Evolutionary conservation across 2,888 invertebrate genomes (phyloP).

Genomic region (Harpalus rufipes): DNA sequence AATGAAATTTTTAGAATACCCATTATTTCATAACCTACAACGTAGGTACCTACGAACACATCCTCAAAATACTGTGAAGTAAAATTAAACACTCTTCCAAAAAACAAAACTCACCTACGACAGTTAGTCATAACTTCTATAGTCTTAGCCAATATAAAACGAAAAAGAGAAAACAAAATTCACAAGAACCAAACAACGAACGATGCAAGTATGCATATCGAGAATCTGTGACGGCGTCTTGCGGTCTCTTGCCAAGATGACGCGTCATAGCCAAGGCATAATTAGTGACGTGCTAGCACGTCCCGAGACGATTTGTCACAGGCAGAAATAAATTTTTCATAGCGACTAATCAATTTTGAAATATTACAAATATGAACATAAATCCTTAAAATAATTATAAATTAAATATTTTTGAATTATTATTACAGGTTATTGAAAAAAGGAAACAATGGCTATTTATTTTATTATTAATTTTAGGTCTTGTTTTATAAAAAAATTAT

Average conservation of each 20-base stretch:
- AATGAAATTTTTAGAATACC: conserved; percentile 29
- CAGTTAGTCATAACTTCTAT: conserved; percentile 17
- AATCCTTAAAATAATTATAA: no score
- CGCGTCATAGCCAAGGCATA: conserved; percentile 3
- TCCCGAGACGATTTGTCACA: not conserved
- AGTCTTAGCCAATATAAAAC: conserved; percentile 15
- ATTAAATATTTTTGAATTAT: no score
- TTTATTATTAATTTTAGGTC: no score
- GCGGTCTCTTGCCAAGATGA: conserved; percentile 35
- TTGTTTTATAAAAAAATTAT: no score
- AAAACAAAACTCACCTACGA: conserved; percentile 16
- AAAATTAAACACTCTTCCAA: conserved; percentile 1
- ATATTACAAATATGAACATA: not conserved
- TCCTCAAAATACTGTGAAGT: not conserved
- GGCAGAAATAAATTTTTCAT: not conserved
- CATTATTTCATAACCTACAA: conserved; percentile 18
- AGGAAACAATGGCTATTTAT: no score
- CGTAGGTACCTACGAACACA: not conserved
- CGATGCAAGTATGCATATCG: conserved; percentile 42
- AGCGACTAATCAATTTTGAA: not conserved
- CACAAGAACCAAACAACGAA: conserved; percentile 16
- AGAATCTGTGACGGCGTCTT: conserved; percentile 42
- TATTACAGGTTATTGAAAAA: no score
- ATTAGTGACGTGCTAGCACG: conserved; percentile 12
- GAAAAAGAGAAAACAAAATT: conserved; percentile 20